Percentiles rank a stretch among this genome's conserved stretches.
phyloP scores from a whole-genome alignment of 2,113 vertebrate species.

The Mastomys coucha region DNA sequence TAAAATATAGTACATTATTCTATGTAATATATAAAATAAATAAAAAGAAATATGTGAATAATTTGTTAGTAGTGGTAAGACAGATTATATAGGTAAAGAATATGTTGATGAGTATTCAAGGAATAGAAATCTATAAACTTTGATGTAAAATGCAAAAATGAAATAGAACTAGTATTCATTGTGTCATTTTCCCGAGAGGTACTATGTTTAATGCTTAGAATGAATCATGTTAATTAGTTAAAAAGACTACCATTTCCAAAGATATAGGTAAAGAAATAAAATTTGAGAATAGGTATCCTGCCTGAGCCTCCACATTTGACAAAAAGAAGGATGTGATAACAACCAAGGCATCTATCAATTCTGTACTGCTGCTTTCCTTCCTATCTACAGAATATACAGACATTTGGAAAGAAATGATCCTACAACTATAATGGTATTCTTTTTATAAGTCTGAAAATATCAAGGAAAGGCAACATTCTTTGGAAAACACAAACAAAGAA shows the following conservation, averaged over 20 bases:
- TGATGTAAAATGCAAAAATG: neutral
- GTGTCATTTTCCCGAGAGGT: neutral
- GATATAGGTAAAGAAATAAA: neutral
- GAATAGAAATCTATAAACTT: neutral
- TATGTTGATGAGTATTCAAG: neutral
- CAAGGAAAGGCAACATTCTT: neutral
- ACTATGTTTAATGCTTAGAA: neutral
- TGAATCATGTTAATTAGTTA: slow-evolving; percentile 15
- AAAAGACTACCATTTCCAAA: neutral
- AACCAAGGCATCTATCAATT: neutral
- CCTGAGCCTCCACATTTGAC: neutral
- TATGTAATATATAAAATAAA: neutral
- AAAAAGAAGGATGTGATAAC: neutral
- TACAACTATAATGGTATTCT: neutral
- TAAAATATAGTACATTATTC: neutral
- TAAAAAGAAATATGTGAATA: neutral
- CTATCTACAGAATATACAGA: neutral
- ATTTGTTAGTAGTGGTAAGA: neutral
- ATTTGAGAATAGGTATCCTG: neutral
- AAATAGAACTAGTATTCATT: neutral
- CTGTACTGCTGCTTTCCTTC: neutral
- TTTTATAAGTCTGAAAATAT: neutral
- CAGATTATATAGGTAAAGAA: neutral
- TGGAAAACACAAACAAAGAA: neutral
- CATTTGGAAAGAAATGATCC: neutral